Evolutionary conservation across 2,113 vertebrate species (phyloP).

Genomic region (Taurulus bubalis): DNA sequence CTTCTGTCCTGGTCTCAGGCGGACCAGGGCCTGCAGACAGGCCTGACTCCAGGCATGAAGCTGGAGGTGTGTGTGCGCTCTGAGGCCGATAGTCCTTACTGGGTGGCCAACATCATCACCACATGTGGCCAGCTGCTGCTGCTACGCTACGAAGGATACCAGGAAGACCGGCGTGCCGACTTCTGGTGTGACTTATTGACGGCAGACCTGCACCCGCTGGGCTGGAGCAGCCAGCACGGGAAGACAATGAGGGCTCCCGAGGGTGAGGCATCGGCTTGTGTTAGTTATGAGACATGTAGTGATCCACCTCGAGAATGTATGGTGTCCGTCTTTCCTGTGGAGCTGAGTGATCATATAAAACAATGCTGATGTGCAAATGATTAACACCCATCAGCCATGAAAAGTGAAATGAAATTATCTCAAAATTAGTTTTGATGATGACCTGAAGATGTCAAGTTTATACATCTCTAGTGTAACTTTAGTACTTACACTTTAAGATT

Average conservation of each 20-base stretch:
- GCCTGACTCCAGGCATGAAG: conserved; percentile 97
- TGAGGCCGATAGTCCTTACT: conserved; percentile 89
- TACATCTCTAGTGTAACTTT: neutral
- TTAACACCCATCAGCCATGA: neutral
- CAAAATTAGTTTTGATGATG: neutral
- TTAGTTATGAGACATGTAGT: neutral
- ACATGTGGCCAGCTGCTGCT: conserved; percentile 96
- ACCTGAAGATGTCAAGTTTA: neutral
- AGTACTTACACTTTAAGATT: neutral
- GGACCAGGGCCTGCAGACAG: conserved; percentile 94
- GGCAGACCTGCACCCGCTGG: conserved; percentile 92
- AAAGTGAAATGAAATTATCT: neutral
- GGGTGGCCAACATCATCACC: conserved; percentile 96
- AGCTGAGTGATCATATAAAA: neutral
- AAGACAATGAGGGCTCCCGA: conserved; percentile 92
- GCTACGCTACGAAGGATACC: conserved; percentile 94
- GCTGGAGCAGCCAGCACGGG: conserved; percentile 94
- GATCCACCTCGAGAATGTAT: neutral
- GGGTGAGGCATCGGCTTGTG: conserved; percentile 82
- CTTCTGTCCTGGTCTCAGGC: conserved; percentile 82
- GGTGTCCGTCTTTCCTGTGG: neutral
- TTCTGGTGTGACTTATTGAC: conserved; percentile 98
- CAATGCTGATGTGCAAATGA: neutral
- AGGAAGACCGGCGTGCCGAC: conserved; percentile 94
- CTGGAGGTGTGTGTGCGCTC: conserved; percentile 91